Percentiles rank a stretch among this genome's conserved stretches.
Conservation (phyloP, 2,888 invertebrate genomes). For the Glyphotaelius pellucidus region DNA sequence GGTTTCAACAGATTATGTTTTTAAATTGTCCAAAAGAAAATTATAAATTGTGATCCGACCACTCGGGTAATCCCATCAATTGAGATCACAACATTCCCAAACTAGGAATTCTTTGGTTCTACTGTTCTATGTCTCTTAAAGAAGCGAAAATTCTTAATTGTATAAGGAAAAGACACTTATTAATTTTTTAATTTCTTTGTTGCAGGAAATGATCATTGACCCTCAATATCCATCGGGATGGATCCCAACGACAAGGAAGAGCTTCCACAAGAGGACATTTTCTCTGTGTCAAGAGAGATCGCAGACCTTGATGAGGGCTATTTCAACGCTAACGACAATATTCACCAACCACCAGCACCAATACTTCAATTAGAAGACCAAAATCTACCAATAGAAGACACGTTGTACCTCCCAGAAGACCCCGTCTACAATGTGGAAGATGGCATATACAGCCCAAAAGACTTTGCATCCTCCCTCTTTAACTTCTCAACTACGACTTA, state of each 20-base stretch:
- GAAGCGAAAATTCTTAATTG: too few species aligned
- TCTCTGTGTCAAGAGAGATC: conserved; percentile 17
- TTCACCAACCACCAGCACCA: conserved; percentile 23
- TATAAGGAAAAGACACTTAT: not conserved
- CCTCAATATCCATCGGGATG: not conserved
- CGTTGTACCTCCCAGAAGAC: not conserved
- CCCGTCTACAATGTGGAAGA: conserved; percentile 8
- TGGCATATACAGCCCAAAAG: not conserved
- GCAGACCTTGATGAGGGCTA: conserved; percentile 18
- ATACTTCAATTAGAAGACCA: conserved; percentile 11
- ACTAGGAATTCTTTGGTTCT: too few species aligned
- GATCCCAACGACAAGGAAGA: conserved; percentile 2
- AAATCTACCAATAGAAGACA: conserved; percentile 7
- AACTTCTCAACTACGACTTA: not conserved
- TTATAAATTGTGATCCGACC: too few species aligned
- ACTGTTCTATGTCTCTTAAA: not conserved
- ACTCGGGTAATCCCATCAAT: too few species aligned
- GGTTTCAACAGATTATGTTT: too few species aligned
- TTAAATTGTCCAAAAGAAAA: too few species aligned
- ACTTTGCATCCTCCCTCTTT: conserved; percentile 8
- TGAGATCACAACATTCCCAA: too few species aligned
- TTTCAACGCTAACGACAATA: not conserved
- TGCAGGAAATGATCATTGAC: conserved; percentile 40
- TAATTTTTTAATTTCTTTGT: not conserved
- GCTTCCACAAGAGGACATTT: conserved; percentile 7